These are phyloP conservation scores for Cuculus canorus DNA, from an alignment of 2,797 vertebrate genomes.

Conservation along the genomic window DNA sequence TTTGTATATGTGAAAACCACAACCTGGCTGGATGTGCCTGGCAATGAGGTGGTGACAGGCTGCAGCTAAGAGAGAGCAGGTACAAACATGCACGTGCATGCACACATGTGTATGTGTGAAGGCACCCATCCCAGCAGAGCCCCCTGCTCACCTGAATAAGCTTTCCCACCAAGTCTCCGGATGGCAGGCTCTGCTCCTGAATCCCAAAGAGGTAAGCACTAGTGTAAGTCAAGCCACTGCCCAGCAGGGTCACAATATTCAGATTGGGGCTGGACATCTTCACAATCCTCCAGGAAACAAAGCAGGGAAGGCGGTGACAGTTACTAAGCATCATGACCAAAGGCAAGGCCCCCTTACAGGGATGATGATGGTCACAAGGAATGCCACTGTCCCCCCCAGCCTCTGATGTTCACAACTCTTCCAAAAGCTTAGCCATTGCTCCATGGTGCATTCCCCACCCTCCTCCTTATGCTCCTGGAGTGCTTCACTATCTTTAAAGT, in stretches of 20 bases:
- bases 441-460: not conserved
- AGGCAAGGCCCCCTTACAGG: not conserved
- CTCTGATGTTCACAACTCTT: not conserved
- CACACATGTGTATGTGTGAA: fast-evolving
- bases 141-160: constrained; percentile 84
- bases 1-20: not conserved
- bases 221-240: constrained; percentile 89
- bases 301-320: not conserved
- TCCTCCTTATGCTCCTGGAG: not conserved
- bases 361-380: not conserved
- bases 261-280: constrained; percentile 99
- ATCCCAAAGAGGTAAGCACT: constrained; percentile 92
- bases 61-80: not conserved
- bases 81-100: not conserved
- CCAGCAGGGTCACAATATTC: constrained; percentile 90
- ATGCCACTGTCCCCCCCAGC: not conserved
- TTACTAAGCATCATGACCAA: not conserved
- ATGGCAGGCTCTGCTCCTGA: constrained; percentile 74
- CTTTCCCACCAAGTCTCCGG: constrained; percentile 74
- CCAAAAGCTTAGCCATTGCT: not conserved
- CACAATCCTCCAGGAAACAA: constrained; percentile 86
- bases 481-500: not conserved
- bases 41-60: not conserved
- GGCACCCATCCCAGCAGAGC: not conserved
- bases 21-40: not conserved